Evolutionary conservation across 2,113 vertebrate genomes (phyloP).

Genomic region (Saccopteryx leptura): DNA sequence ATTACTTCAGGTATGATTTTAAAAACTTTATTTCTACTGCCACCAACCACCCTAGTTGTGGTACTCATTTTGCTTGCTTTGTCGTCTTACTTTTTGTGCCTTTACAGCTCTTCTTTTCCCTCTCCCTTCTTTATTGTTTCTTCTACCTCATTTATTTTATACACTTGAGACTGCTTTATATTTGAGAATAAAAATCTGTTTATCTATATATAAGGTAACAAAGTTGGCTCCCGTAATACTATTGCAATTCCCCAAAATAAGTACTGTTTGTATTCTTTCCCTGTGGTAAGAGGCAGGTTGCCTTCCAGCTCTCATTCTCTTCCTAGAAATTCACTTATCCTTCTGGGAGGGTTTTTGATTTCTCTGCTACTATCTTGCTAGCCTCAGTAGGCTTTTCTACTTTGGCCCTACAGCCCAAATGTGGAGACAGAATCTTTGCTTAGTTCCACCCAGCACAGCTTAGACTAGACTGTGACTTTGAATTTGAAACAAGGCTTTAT

Average conservation of each 20-base stretch:
- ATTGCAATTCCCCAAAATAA: not conserved
- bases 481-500: slow-evolving; percentile 52
- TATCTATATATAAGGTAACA: not conserved
- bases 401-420: not conserved
- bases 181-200: slow-evolving; percentile 38
- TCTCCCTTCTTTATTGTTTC: not conserved
- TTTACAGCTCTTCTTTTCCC: not conserved
- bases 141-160: not conserved
- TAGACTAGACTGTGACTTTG: slow-evolving; percentile 15
- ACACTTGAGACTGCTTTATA: not conserved
- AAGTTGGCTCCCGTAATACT: not conserved
- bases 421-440: slow-evolving; percentile 2
- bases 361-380: not conserved
- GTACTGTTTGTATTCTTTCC: not conserved
- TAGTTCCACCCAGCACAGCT: not conserved
- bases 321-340: not conserved
- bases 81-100: slow-evolving; percentile 1
- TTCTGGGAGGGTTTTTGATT: slow-evolving; percentile 26
- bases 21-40: slow-evolving; percentile 1
- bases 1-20: slow-evolving; percentile 6
- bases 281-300: not conserved
- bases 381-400: not conserved
- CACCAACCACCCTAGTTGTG: not conserved
- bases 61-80: slow-evolving; percentile 46
- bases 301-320: not conserved